These are phyloP conservation scores for Phymatocera aterrima DNA, from an alignment of 2,888 invertebrate genomes.

Conservation along the genomic window DNA sequence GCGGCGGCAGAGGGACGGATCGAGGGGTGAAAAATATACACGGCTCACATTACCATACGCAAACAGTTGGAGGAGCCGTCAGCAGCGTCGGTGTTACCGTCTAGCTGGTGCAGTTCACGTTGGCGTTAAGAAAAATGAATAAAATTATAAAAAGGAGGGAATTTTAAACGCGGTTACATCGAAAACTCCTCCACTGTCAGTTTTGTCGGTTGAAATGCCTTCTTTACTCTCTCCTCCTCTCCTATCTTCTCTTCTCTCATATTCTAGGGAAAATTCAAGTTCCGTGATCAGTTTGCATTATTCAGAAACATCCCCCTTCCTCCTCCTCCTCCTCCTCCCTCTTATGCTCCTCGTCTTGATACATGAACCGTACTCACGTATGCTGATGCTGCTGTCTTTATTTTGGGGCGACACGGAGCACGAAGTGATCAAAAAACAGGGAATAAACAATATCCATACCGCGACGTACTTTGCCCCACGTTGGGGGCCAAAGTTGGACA, in stretches of 20 bases:
- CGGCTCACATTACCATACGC: slow-evolving; percentile 65
- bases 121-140: slow-evolving; percentile 58
- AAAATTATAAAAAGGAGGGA: slow-evolving; percentile 65
- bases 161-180: slow-evolving; percentile 53
- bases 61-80: slow-evolving; percentile 58
- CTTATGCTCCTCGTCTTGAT: neutral
- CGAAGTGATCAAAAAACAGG: too few relatives aligned
- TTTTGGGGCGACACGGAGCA: too few relatives aligned
- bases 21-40: slow-evolving; percentile 60
- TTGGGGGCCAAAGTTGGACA: too few relatives aligned
- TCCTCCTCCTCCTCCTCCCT: neutral
- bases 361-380: neutral
- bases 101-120: slow-evolving; percentile 36
- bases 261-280: slow-evolving; percentile 23
- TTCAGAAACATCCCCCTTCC: slow-evolving; percentile 19
- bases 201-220: slow-evolving; percentile 24
- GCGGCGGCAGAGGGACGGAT: slow-evolving; percentile 3
- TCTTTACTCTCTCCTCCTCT: neutral
- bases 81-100: slow-evolving; percentile 46
- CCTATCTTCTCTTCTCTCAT: neutral
- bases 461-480: too few relatives aligned
- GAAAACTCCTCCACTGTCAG: slow-evolving; percentile 38
- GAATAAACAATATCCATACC: too few relatives aligned
- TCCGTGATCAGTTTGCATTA: slow-evolving; percentile 37
- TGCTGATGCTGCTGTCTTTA: neutral